Evolutionary conservation across 2,888 invertebrate genomes (phyloP).

Genomic region (Drosophila recens): DNA sequence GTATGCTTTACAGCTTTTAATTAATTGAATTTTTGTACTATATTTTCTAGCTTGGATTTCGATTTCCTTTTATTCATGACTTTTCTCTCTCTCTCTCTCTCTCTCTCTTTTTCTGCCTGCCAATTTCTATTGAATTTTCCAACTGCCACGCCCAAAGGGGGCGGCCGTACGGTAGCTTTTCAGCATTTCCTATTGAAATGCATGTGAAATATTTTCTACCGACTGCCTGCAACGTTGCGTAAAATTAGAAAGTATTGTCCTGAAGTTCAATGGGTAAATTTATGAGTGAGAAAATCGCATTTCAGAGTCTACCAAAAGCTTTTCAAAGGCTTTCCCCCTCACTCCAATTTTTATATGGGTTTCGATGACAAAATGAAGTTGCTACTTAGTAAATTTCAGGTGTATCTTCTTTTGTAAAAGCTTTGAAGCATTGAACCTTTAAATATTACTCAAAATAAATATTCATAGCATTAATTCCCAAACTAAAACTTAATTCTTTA

Average conservation of each 20-base stretch:
- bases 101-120: conserved; percentile 19
- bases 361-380: neutral
- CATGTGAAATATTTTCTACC: conserved; percentile 55
- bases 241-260: conserved; percentile 79
- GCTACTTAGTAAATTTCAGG: neutral
- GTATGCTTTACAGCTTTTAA: conserved; percentile 63
- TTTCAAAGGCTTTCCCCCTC: neutral
- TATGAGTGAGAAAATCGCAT: conserved; percentile 63
- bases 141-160: conserved; percentile 5
- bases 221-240: conserved; percentile 64
- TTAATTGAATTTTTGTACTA: conserved; percentile 74
- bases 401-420: too few species aligned
- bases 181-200: conserved; percentile 47
- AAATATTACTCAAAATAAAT: neutral
- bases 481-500: neutral
- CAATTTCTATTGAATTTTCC: conserved; percentile 46
- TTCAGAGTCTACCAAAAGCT: conserved; percentile 26
- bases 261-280: conserved; percentile 60
- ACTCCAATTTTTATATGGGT: neutral
- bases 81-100: conserved; percentile 1
- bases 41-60: conserved; percentile 50
- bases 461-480: neutral
- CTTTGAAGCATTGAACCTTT: too few species aligned
- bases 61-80: conserved; percentile 24
- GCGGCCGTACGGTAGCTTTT: conserved; percentile 3